Conservation (phyloP, 2,797 vertebrate genomes). For the Myripristis murdjan region DNA sequence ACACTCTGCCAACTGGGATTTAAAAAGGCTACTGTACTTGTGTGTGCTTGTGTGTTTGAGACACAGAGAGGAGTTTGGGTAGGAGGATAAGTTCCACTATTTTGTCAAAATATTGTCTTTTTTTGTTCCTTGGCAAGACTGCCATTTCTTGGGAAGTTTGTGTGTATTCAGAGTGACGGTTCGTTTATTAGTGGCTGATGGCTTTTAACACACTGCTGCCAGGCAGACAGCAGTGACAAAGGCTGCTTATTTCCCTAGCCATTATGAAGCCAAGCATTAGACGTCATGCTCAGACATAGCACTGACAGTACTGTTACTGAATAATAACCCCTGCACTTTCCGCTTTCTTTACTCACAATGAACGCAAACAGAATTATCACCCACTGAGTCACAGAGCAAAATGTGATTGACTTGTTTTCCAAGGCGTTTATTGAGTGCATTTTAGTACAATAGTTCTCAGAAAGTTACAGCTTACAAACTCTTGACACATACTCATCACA, state of each 20-base stretch:
- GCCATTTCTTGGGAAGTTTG: slow-evolving; percentile 28
- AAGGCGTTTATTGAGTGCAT: slow-evolving; percentile 90
- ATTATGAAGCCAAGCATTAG: slow-evolving; percentile 62
- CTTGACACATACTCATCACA: slow-evolving; percentile 89
- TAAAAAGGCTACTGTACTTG: slow-evolving; percentile 18
- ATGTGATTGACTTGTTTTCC: slow-evolving; percentile 79
- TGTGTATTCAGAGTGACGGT: slow-evolving; percentile 53
- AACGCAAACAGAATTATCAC: slow-evolving; percentile 63
- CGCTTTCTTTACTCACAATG: slow-evolving; percentile 51
- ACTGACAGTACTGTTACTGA: slow-evolving; percentile 60
- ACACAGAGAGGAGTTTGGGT: slow-evolving; percentile 29
- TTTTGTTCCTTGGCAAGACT: slow-evolving; percentile 32
- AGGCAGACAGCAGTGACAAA: slow-evolving; percentile 58
- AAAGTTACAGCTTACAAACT: slow-evolving; percentile 91
- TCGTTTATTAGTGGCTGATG: slow-evolving; percentile 73
- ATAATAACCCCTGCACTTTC: slow-evolving; percentile 67
- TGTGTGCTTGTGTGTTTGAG: slow-evolving; percentile 11
- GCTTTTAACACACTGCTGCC: slow-evolving; percentile 66
- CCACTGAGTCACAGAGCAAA: slow-evolving; percentile 48
- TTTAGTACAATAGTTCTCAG: slow-evolving; percentile 91
- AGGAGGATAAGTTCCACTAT: slow-evolving; percentile 49
- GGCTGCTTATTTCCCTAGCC: slow-evolving; percentile 63
- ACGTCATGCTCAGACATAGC: slow-evolving; percentile 37
- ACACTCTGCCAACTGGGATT: slow-evolving; percentile 38
- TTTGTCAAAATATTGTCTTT: slow-evolving; percentile 72